Conservation (phyloP, 2,888 invertebrate species). For the Brachycybe producta region DNA sequence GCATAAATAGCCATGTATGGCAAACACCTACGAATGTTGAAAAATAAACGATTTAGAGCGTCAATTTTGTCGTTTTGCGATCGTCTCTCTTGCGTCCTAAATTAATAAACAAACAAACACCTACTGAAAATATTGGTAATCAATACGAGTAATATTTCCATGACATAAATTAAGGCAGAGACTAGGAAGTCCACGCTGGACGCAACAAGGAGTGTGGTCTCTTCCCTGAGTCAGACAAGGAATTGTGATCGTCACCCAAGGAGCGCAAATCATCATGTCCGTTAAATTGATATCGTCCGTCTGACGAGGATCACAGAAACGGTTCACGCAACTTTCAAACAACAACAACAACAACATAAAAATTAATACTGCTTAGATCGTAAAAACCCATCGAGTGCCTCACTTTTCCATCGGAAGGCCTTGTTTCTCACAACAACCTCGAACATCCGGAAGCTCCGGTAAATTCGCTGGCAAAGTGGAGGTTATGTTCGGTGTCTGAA, state of each 20-base stretch:
- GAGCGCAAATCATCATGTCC: conserved; percentile 77
- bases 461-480: conserved; percentile 38
- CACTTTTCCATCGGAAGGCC: conserved; percentile 56
- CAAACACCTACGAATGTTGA: conserved; percentile 45
- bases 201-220: conserved; percentile 70
- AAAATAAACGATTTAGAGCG: not conserved
- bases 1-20: conserved; percentile 68
- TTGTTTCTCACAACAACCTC: conserved; percentile 54
- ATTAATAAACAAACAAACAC: conserved; percentile 27
- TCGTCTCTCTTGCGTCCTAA: not conserved
- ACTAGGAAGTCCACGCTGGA: conserved; percentile 56
- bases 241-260: conserved; percentile 70
- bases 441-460: conserved; percentile 59
- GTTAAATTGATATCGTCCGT: conserved; percentile 49
- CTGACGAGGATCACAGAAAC: conserved; percentile 60
- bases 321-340: conserved; percentile 48
- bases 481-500: conserved; percentile 37
- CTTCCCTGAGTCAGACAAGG: conserved; percentile 63
- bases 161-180: conserved; percentile 63
- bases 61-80: not conserved
- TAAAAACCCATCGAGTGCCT: conserved; percentile 8
- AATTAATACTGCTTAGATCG: too few species aligned
- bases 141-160: conserved; percentile 61
- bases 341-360: not conserved
- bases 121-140: conserved; percentile 71